A percentile compares a stretch with the other conserved stretches of the same genome.
These are phyloP conservation scores for Hemicrepidius hirtus DNA, from an alignment of 2,888 invertebrate species.

Conservation along the genomic window DNA sequence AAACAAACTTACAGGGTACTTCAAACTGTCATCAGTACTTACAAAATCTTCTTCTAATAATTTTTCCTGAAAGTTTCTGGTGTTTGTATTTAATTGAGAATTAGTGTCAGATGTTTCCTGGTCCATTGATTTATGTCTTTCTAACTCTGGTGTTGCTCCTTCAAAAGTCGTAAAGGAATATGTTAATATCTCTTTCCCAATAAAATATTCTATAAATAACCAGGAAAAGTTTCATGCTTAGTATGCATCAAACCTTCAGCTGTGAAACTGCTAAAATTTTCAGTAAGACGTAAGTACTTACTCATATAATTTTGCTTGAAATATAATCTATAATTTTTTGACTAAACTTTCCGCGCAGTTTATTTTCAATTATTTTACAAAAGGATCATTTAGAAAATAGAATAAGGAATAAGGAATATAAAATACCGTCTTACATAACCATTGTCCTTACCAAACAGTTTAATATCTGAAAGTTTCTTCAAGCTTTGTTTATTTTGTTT, in stretches of 20 bases:
- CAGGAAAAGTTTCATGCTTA: conserved; percentile 30
- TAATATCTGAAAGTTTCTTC: not conserved
- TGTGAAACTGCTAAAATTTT: conserved; percentile 21
- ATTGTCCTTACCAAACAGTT: not conserved
- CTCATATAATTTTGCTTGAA: no score
- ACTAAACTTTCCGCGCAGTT: no score
- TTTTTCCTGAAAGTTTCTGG: conserved; percentile 33
- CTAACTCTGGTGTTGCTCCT: conserved; percentile 28
- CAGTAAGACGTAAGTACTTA: no score
- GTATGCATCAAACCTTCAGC: conserved; percentile 33
- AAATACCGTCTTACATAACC: no score
- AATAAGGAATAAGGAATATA: no score
- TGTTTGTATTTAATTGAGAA: conserved; percentile 34
- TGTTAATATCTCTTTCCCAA: conserved; percentile 40
- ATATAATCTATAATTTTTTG: no score
- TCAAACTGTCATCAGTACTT: conserved; percentile 55
- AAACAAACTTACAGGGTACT: conserved; percentile 51
- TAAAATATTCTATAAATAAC: conserved; percentile 34
- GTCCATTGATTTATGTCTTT: conserved; percentile 29
- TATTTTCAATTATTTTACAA: no score
- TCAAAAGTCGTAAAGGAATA: conserved; percentile 37
- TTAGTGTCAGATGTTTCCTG: conserved; percentile 30
- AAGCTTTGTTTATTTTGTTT: conserved; percentile 77
- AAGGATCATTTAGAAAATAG: no score
- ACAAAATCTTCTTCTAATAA: conserved; percentile 36